Evolutionary conservation across 2,888 invertebrate species (phyloP), one percentile per base, ranked within the genome.

Genomic region (Drepana falcataria): DNA sequence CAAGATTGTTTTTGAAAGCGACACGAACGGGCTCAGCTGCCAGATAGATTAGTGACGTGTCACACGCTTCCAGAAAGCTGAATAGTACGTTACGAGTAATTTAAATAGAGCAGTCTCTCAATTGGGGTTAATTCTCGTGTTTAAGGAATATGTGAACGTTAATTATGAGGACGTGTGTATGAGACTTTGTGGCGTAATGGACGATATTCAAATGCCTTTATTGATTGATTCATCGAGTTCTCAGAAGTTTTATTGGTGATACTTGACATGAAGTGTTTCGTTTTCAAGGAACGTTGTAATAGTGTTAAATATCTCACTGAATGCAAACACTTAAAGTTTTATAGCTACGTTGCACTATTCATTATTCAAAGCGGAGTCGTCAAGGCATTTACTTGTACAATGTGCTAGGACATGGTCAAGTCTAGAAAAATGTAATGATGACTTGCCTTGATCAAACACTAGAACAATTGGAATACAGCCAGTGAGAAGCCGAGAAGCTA

Each of bases 91-190:
- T 83, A 77, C 75, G 76, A 83, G 85, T 88, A 83, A 90, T 90
- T 90, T 91, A 89, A 90, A 90, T 90, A 91, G 87, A 88, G 83
- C 88, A 86, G 82, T 85, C 86, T 83, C 83, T 88, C 91, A 91
- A 91, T 91, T 91, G 89, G 84, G 91, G 91, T 91, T 90, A 91
- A 91, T 90, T 91, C 90, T 71, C 82, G 79, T 83, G 84, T 91
- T 90, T 91, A 89, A 90, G 91, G 87, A 91, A 91, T 90, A 90
- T 84, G 77, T 78, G 74, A 79, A 81, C 79, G 82, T 83, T 90
- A 91, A 91, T 89, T 88, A 89, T 79, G 77, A 67, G 68, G 68
- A 71, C 73, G 67, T 65, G 66, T 63, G 64, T 66, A 63, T 72
- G 72, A 75, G 73, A 72, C 66, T 66, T 67, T 69, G 66, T 69